These are phyloP conservation scores for Formicarius rufipectus DNA, from an alignment of 2,113 vertebrate genomes.

Conservation along the genomic window DNA sequence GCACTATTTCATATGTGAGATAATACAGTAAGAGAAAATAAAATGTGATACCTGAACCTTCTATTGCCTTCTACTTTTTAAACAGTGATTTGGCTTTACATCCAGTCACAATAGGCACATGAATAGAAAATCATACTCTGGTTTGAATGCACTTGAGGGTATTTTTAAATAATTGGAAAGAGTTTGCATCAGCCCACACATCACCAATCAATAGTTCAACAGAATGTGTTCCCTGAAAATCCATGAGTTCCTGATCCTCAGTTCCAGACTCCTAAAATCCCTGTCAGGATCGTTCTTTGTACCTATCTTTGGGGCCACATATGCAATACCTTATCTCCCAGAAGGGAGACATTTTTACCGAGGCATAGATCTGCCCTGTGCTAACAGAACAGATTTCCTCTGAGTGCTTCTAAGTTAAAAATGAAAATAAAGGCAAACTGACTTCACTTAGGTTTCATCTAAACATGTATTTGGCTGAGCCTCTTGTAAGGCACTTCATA, in stretches of 20 bases:
- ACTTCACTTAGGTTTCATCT: not conserved
- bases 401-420: not conserved
- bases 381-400: not conserved
- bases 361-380: not conserved
- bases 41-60: not conserved
- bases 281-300: not conserved
- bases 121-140: not conserved
- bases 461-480: not conserved
- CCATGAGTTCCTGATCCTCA: not conserved
- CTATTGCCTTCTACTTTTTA: not conserved
- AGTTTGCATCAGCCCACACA: not conserved
- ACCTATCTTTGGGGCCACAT: not conserved
- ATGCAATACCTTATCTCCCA: not conserved
- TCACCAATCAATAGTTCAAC: not conserved
- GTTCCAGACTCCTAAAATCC: not conserved
- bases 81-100: not conserved
- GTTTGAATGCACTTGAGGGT: not conserved
- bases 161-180: not conserved
- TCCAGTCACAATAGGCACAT: not conserved
- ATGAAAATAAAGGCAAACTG: not conserved
- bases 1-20: not conserved
- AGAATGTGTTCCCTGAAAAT: not conserved
- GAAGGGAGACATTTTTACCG: not conserved
- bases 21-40: not conserved
- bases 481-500: not conserved